Evolutionary conservation across 2,113 vertebrate genomes (phyloP), one percentile per base, ranked within the genome.

Genomic region (Brachypteracias leptosomus): DNA sequence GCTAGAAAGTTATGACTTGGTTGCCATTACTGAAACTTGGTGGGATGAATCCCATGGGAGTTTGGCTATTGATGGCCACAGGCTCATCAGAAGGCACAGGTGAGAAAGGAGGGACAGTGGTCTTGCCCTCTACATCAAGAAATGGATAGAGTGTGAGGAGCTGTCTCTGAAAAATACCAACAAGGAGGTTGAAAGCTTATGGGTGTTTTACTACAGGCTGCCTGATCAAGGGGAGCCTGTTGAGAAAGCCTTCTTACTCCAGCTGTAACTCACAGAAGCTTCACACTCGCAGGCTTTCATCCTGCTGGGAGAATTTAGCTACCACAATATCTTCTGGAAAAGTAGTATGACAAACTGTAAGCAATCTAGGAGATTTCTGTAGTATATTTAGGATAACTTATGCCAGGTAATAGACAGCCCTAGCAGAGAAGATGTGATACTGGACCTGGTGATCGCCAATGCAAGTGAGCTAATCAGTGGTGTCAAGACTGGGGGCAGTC

Each of bases 281-380:
- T 31, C 1, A 2, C 0, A 0, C 52, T 58, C 3, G 0, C 16
- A 77, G 33, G 55, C 13, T 68, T 25, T 68, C 1, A 2, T 76
- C 25, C 29, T 42, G 9, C 19, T 33, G 20, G 13, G 26, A 10
- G 8, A 28, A 8, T 35, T 77, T 31, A 68, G 7, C 16, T 7
- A 67, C 62, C 9, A 9, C 5, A 8, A 31, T 11, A 47, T 36
- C 16, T 85, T 17, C 28, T 47, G 42, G 17, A 46, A 54, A 65
- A 65, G 17, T 26, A 46, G 7, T 12, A 63, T 1, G 0, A 7
- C 12, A 7, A 67, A 42, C 22, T 49, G 46, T 8, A 83, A 26
- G 9, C 49, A 65, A 21, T 38, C 11, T 28, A 65, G n/a, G 28
- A 85, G 21, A 38, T 11, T 68, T 12, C 19, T 67, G 51, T 13